Base-by-base conservation (phyloP, 2,113 vertebrate species). In the Labeo rohita region DNA sequence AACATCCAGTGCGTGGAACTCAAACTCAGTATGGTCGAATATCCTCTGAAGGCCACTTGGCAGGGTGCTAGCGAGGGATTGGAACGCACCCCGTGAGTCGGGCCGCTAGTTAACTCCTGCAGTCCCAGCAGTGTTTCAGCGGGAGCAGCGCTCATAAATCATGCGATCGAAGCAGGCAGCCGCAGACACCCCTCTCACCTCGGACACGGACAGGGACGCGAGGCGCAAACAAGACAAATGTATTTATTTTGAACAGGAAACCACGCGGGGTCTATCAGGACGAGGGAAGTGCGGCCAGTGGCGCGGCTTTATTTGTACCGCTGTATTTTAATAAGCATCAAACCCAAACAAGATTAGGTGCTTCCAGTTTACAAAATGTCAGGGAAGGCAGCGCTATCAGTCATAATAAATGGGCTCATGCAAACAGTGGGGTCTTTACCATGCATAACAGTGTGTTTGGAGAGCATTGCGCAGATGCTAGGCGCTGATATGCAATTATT, bases 401-500 rank as follows among this genome's bases (percentile, higher is more conserved):
- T 94, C 93, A 95, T 95, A 95, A 95, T 94, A 95, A 95, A 95
- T 95, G 95, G 94, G 94, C 92, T 94, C 94, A 95, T 95, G 95
- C 94, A 95, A 95, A 96, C 92, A 90, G 91, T 92, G 84, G 84
- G 89, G 84, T 91, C 94, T 94, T 93, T 93, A 93, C 91, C 94
- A 93, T 93, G 93, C 94, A 94, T 92, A 94, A 93, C 92, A 95
- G 92, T 92, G 93, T 93, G 93, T 94, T 93, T 93, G 93, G 93
- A 91, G 93, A 86, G 91, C 92, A 84, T 88, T 77, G 86, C 88
- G 23, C 92, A 90, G 94, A 95, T 95, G 93, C 91, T 87, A 89
- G 91, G 93, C 92, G 93, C 93, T 94, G 95, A 95, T 95, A 96
- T 95, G 95, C 95, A 96, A 95, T 96, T 95, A 96, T 95, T 95